Evolutionary conservation across 2,113 vertebrate genomes (phyloP).

Genomic region (Solea senegalensis): DNA sequence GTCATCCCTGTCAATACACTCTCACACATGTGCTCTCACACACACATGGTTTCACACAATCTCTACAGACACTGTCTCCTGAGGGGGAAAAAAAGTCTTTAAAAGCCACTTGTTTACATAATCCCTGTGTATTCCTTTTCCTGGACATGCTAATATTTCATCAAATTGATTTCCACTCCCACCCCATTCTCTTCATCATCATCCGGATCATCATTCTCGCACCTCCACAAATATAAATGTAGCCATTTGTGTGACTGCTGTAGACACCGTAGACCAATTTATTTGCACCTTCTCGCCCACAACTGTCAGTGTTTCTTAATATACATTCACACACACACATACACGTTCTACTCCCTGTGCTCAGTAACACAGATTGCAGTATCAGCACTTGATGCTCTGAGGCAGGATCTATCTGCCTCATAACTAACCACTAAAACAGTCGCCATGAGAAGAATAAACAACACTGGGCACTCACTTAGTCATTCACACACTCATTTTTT

Average conservation of each 20-base stretch:
- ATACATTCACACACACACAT: background rate
- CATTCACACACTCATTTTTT: background rate
- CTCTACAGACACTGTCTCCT: background rate
- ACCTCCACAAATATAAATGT: conserved; percentile 2
- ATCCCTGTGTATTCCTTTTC: no score
- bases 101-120: background rate
- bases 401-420: conserved; percentile 7
- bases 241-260: conserved; percentile 12
- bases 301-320: conserved; percentile 27
- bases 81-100: no score
- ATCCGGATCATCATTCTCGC: no score
- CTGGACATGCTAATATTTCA: background rate
- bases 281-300: conserved; percentile 45
- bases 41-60: conserved; percentile 38
- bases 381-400: conserved; percentile 7
- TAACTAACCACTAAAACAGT: conserved; percentile 11
- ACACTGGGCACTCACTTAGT: conserved; percentile 5
- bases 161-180: no score
- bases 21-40: conserved; percentile 16
- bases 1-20: background rate
- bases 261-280: conserved; percentile 7
- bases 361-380: background rate
- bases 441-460: conserved; percentile 20
- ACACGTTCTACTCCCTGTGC: background rate
- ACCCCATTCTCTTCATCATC: no score